Conservation (phyloP, 2,797 vertebrate species). For the Yasuhikotakia modesta region DNA sequence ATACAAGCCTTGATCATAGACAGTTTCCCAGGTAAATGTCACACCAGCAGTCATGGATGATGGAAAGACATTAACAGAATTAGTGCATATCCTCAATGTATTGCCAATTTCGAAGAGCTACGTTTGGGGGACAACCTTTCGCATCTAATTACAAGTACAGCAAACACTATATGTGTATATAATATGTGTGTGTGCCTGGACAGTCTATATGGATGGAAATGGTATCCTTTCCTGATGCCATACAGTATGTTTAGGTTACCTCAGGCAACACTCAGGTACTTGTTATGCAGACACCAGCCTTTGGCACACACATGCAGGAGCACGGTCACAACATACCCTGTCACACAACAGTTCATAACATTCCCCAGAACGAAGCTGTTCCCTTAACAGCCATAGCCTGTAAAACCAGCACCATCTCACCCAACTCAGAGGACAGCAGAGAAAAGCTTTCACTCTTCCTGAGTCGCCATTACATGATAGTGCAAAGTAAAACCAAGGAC, state of each 20-base stretch:
- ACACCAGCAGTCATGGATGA: slow-evolving; percentile 57
- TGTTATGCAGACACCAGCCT: slow-evolving; percentile 3
- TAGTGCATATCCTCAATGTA: slow-evolving; percentile 64
- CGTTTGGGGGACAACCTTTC: slow-evolving; percentile 52
- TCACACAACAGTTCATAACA: slow-evolving; percentile 62
- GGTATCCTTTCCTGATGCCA: slow-evolving; percentile 39
- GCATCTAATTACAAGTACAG: slow-evolving; percentile 46
- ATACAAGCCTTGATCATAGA: slow-evolving; percentile 60
- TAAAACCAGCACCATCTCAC: slow-evolving; percentile 13
- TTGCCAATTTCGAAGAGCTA: slow-evolving; percentile 62
- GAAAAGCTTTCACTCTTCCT: slow-evolving; percentile 59
- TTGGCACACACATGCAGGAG: slow-evolving; percentile 70
- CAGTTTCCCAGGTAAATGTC: slow-evolving; percentile 61
- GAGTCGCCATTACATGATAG: slow-evolving; percentile 68
- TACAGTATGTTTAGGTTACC: slow-evolving; percentile 55
- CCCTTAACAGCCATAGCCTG: slow-evolving; percentile 35
- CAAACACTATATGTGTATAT: slow-evolving; percentile 36
- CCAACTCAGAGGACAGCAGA: slow-evolving; percentile 53
- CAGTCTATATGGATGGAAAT: slow-evolving; percentile 44
- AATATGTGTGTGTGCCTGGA: slow-evolving; percentile 1
- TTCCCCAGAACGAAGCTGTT: slow-evolving; percentile 42
- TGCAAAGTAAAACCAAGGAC: slow-evolving; percentile 77
- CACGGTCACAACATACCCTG: slow-evolving; percentile 52
- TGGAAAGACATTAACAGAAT: slow-evolving; percentile 65
- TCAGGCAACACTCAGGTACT: slow-evolving; percentile 52